Conservation (phyloP, 2,113 vertebrate species). For the Dromaius novaehollandiae region DNA sequence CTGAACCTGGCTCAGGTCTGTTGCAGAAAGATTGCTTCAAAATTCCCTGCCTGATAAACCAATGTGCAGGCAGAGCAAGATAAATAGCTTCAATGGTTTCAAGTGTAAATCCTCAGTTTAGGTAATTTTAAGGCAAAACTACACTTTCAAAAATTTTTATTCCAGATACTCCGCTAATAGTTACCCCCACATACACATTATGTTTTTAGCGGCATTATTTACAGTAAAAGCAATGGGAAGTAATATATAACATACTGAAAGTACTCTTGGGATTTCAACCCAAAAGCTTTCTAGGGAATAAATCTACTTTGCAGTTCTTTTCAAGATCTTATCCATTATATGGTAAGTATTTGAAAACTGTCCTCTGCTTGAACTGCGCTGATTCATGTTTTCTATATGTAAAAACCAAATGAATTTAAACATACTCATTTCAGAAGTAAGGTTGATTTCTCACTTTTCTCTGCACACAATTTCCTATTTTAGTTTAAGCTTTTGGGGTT, state of each 20-base stretch:
- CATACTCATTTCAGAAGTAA: neutral
- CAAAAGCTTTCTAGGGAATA: neutral
- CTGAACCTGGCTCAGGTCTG: neutral
- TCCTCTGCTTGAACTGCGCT: neutral
- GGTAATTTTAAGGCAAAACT: neutral
- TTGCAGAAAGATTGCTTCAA: neutral
- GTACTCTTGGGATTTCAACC: neutral
- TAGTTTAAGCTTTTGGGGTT: neutral
- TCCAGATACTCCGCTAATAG: neutral
- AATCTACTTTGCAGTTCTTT: neutral
- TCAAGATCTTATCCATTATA: neutral
- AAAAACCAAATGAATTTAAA: neutral
- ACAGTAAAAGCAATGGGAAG: neutral
- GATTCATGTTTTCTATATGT: neutral
- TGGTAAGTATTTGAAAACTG: neutral
- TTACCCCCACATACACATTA: neutral
- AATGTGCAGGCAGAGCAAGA: neutral
- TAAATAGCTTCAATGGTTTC: neutral
- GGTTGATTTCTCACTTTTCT: neutral
- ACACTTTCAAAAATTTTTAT: neutral
- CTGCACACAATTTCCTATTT: neutral
- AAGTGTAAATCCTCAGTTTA: neutral
- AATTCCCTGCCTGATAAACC: neutral
- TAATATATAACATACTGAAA: neutral
- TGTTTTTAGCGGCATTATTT: neutral